phyloP scores from a whole-genome alignment of 2,797 vertebrate genomes.

The Falco berigora region DNA sequence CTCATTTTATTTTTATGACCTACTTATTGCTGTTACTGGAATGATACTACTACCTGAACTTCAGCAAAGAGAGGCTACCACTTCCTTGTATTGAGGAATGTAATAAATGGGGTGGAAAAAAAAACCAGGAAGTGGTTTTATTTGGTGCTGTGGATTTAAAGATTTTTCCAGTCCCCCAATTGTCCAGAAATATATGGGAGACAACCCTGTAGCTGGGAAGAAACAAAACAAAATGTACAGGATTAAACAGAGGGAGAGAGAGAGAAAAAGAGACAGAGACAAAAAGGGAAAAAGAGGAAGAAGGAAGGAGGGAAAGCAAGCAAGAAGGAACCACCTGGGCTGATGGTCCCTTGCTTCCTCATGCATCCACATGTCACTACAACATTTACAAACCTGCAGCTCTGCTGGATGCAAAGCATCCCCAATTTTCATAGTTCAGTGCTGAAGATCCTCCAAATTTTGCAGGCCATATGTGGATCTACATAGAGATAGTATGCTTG shows the following conservation, averaged over 20 bases:
- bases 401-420: not conserved
- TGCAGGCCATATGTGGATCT: not conserved
- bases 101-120: not conserved
- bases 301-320: not conserved
- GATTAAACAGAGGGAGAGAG: not conserved
- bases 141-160: not conserved
- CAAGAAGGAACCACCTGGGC: not conserved
- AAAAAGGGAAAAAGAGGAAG: not conserved
- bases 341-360: not conserved
- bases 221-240: not conserved
- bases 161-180: not conserved
- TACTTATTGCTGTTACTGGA: not conserved
- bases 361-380: not conserved
- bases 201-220: not conserved
- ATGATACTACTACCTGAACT: not conserved
- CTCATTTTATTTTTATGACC: not conserved
- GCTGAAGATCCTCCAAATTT: not conserved
- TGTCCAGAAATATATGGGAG: not conserved
- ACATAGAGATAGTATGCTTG: not conserved
- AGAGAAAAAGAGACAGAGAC: not conserved
- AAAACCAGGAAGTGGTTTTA: not conserved
- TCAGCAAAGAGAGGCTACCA: not conserved
- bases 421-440: not conserved
- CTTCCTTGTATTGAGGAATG: conserved; percentile 25
- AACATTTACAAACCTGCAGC: not conserved